phyloP scores from a whole-genome alignment of 2,888 invertebrate genomes.

The Sialis lutaria region DNA sequence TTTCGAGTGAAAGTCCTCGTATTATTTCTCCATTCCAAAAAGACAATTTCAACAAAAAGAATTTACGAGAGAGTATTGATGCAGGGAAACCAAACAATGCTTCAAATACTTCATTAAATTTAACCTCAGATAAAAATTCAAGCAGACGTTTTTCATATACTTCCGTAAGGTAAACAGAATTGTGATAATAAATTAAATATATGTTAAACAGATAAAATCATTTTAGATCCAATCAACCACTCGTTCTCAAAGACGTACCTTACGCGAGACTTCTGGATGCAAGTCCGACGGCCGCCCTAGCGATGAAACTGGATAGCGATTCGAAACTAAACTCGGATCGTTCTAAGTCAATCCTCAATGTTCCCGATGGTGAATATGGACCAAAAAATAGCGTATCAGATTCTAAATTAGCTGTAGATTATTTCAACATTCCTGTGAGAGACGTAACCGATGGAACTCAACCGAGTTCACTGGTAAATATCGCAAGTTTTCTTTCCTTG shows the following conservation, averaged over 20 bases:
- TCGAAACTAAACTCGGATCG: constrained; percentile 41
- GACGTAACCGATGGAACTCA: constrained; percentile 12
- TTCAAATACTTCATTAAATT: constrained; percentile 25
- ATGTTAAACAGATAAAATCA: constrained; percentile 1
- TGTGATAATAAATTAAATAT: constrained; percentile 5
- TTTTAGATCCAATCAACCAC: constrained; percentile 5
- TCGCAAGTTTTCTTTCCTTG: not conserved
- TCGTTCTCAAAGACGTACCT: constrained; percentile 42
- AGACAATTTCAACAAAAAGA: constrained; percentile 4
- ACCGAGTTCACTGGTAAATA: not conserved
- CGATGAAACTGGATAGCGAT: constrained; percentile 48
- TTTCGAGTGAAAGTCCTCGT: constrained; percentile 12
- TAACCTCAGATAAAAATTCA: constrained; percentile 18
- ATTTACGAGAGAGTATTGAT: constrained; percentile 14
- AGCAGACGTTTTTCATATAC: constrained; percentile 45
- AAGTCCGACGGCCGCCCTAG: constrained; percentile 29
- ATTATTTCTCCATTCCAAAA: not conserved
- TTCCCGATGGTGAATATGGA: constrained; percentile 26
- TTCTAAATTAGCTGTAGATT: constrained; percentile 67
- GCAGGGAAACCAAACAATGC: constrained; percentile 14
- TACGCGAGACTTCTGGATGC: constrained; percentile 63
- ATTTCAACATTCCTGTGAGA: constrained; percentile 31
- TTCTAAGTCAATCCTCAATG: constrained; percentile 27
- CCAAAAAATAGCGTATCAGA: constrained; percentile 75
- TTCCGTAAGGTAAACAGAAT: constrained; percentile 28